These are phyloP conservation scores for Chloroceryle inda DNA, from an alignment of 2,797 vertebrate species.

Conservation along the genomic window DNA sequence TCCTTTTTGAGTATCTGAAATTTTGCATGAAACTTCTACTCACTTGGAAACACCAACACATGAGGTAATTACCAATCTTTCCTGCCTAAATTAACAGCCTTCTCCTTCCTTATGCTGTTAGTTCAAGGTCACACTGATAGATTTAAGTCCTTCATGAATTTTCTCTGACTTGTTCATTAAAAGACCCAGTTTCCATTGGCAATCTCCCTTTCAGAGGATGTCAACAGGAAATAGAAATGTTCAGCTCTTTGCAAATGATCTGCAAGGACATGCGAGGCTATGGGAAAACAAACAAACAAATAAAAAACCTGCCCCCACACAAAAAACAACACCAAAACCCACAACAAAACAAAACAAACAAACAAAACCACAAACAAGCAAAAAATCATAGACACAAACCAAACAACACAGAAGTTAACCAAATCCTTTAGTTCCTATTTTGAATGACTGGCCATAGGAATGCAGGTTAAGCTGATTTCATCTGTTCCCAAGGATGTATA, in stretches of 20 bases:
- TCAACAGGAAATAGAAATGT: conserved; percentile 61
- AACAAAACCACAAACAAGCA: not conserved
- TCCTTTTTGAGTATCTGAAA: conserved; percentile 41
- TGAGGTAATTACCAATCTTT: conserved; percentile 47
- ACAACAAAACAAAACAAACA: no score
- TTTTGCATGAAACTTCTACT: conserved; percentile 33
- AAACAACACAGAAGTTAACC: conserved; percentile 18
- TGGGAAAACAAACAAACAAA: not conserved
- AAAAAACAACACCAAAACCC: not conserved
- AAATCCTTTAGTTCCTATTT: conserved; percentile 71
- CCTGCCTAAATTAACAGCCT: conserved; percentile 30
- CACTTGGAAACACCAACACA: conserved; percentile 20
- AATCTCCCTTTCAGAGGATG: conserved; percentile 47
- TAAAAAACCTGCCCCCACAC: not conserved
- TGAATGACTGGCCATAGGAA: conserved; percentile 74
- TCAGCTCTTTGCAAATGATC: conserved; percentile 58
- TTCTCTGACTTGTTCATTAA: conserved; percentile 53
- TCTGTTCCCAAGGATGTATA: conserved; percentile 45
- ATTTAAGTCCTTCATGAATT: conserved; percentile 44
- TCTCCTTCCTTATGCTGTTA: conserved; percentile 37
- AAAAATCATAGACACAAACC: not conserved
- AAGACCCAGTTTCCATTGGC: conserved; percentile 50
- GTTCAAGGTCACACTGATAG: conserved; percentile 55
- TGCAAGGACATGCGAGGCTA: conserved; percentile 44
- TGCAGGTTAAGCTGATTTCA: conserved; percentile 59